These are phyloP conservation scores for Gisinianus flammeolus DNA, from an alignment of 2,888 invertebrate genomes.

Conservation along the genomic window DNA sequence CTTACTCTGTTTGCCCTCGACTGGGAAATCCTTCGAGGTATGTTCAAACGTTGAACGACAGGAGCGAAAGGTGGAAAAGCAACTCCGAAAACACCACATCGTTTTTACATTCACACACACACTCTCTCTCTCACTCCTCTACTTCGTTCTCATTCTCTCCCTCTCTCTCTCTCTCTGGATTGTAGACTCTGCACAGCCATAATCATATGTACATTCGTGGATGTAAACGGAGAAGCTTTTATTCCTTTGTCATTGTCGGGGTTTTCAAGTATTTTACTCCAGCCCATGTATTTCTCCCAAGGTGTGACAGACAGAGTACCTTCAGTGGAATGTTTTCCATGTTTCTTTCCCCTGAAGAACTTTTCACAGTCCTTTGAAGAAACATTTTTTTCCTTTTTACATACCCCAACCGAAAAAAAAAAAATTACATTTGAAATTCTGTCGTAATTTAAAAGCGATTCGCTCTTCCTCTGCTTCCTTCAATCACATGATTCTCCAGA, in stretches of 20 bases:
- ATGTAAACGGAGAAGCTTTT: slow-evolving; percentile 1
- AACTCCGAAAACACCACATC: not conserved
- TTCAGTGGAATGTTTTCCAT: slow-evolving; percentile 35
- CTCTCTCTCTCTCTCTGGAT: not conserved
- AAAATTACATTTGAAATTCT: not conserved
- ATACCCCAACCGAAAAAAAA: not conserved
- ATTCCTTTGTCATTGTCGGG: slow-evolving; percentile 22
- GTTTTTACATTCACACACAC: not conserved
- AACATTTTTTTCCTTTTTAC: not conserved
- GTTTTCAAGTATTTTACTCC: not conserved
- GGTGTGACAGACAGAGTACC: slow-evolving; percentile 30
- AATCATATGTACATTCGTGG: no score
- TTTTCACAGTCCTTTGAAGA: slow-evolving; percentile 1
- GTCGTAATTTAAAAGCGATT: not conserved
- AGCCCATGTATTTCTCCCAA: slow-evolving; percentile 26
- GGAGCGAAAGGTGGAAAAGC: slow-evolving; percentile 6
- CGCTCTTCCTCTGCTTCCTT: not conserved
- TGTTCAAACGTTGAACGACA: slow-evolving; percentile 38
- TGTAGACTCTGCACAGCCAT: not conserved
- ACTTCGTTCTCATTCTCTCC: no score
- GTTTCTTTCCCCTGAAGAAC: slow-evolving; percentile 23
- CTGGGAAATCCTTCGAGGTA: slow-evolving; percentile 43
- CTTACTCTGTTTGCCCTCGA: not conserved
- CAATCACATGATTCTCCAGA: no score
- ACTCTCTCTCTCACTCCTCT: no score